Evolutionary conservation across 2,888 invertebrate genomes (phyloP).

Genomic region (Lasius platythorax): DNA sequence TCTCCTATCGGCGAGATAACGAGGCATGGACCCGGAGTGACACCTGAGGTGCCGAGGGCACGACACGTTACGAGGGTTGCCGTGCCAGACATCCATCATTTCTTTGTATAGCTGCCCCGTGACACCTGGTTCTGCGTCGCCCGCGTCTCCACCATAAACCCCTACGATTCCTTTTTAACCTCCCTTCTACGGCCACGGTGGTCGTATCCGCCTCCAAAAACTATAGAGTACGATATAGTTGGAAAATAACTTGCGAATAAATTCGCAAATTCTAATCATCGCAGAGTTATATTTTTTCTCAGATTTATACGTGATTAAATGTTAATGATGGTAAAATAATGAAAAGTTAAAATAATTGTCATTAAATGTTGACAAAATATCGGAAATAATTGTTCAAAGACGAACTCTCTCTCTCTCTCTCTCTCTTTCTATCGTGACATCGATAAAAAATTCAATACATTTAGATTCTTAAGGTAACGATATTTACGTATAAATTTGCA

Average conservation of each 20-base stretch:
- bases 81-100: slow-evolving; percentile 82
- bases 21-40: slow-evolving; percentile 82
- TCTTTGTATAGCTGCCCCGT: slow-evolving; percentile 79
- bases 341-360: background rate
- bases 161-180: slow-evolving; percentile 69
- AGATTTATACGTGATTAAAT: background rate
- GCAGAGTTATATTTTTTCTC: background rate
- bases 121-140: slow-evolving; percentile 82
- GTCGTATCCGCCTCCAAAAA: slow-evolving; percentile 72
- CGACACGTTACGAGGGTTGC: slow-evolving; percentile 81
- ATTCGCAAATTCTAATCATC: slow-evolving; percentile 71
- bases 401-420: background rate
- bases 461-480: background rate
- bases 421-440: background rate
- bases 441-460: background rate
- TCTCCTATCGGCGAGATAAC: slow-evolving; percentile 76
- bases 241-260: slow-evolving; percentile 63
- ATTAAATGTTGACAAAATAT: background rate
- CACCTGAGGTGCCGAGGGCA: slow-evolving; percentile 82
- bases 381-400: background rate
- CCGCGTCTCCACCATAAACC: slow-evolving; percentile 55
- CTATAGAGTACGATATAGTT: background rate
- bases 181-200: slow-evolving; percentile 58
- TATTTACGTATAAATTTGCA: background rate
- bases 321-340: too few relatives aligned